Evolutionary conservation across 2,888 invertebrate genomes (phyloP), one percentile per base, ranked within the genome.

Genomic region (Phalangium opilio): DNA sequence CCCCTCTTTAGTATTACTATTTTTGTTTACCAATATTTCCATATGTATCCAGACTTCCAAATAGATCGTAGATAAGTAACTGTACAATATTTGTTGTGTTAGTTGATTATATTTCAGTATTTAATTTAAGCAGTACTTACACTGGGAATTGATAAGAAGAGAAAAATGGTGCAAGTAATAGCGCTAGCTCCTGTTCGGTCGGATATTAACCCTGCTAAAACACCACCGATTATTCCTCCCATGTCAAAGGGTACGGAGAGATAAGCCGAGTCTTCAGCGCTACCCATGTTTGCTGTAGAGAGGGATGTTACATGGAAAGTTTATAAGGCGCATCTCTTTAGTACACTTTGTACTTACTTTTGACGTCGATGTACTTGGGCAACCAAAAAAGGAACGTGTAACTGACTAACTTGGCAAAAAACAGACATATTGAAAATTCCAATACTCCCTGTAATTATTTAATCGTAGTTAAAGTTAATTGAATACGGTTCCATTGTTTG

Each of bases 321-420:
- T n/a, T n/a, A n/a, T n/a, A n/a, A n/a, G n/a, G n/a, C n/a, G n/a
- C n/a, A n/a, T n/a, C n/a, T n/a, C n/a, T n/a, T n/a, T n/a, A n/a
- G n/a, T n/a, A n/a, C n/a, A n/a, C n/a, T 38, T 38, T 43, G 11
- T 45, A 60, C 83, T 81, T 66, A 89, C 89, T 81, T 40, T 83
- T 80, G 41, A 75, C 73, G 52, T 79, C 77, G 50, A 96, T 87
- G 62, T 91, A 95, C 3, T 80, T 67, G 18, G 95, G 95, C 61
- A 96, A 72, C 95, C 95, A 96, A 65, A 85, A 95, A 43, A 95
- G 75, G 70, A 95, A 95, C 50, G 93, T 95, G 64, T 96, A 95
- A 65, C 87, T 87, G 61, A 95, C 93, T 35, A 95, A 75, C 68
- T 96, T 96, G 12, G 91, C 85, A 68, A 95, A 95, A 69, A 95